Evolutionary conservation across 2,113 vertebrate species (phyloP).

Genomic region (Dromas ardeola): DNA sequence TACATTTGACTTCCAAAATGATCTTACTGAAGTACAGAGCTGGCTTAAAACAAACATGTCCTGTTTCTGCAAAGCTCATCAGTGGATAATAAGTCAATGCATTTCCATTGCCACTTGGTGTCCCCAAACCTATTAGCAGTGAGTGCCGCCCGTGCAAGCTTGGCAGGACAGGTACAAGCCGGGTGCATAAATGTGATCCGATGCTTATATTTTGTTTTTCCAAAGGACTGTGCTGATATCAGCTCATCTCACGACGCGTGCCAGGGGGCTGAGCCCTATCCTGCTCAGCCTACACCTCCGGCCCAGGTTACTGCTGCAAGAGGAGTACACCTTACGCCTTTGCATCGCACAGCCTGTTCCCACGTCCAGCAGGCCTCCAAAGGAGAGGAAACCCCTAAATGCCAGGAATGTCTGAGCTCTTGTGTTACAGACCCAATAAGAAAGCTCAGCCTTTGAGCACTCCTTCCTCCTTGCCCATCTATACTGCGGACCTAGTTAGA

Average conservation of each 20-base stretch:
- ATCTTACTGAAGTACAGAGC: background rate
- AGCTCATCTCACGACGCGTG: background rate
- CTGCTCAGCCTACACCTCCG: background rate
- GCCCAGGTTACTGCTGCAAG: background rate
- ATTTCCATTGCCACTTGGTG: slow-evolving; percentile 32
- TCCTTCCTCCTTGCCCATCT: background rate
- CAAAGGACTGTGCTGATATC: background rate
- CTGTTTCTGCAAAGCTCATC: background rate
- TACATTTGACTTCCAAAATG: background rate
- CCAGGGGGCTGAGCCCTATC: background rate
- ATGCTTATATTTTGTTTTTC: background rate
- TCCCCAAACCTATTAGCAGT: background rate
- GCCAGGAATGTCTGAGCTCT: background rate
- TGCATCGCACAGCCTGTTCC: background rate
- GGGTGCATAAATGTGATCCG: background rate
- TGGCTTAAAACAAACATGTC: background rate
- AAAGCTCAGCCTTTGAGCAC: background rate
- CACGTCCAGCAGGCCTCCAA: background rate
- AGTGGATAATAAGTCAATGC: background rate
- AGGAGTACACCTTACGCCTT: background rate
- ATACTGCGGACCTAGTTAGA: background rate
- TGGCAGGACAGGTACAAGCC: background rate
- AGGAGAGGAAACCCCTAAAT: background rate
- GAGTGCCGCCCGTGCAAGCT: fast-evolving
- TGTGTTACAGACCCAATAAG: background rate